Conservation (phyloP, 2,888 invertebrate genomes). For the Molanna angustata region DNA sequence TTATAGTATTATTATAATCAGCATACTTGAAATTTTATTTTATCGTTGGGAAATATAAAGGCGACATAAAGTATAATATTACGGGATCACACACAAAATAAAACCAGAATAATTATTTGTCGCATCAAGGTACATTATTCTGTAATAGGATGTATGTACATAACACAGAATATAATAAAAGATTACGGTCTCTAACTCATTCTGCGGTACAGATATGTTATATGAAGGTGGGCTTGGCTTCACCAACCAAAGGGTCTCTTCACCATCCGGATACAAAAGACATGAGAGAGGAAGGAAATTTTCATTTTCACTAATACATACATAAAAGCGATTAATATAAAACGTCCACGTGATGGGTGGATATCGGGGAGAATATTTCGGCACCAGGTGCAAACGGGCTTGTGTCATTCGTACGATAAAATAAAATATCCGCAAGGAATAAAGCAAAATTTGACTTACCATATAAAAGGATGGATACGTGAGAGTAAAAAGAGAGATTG, state of each 20-base stretch:
- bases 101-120: too few relatives aligned
- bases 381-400: slow-evolving; percentile 26
- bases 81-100: too few relatives aligned
- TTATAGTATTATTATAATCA: too few relatives aligned
- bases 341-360: slow-evolving; percentile 20
- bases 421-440: slow-evolving; percentile 22
- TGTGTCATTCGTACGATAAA: slow-evolving; percentile 20
- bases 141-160: too few relatives aligned
- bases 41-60: too few relatives aligned
- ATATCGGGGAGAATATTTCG: slow-evolving; percentile 16
- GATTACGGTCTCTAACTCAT: slow-evolving; percentile 12
- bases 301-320: slow-evolving; percentile 31
- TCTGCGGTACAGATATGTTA: slow-evolving; percentile 3
- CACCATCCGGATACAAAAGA: too few relatives aligned
- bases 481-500: too few relatives aligned
- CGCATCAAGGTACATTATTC: too few relatives aligned
- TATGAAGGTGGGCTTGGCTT: neutral
- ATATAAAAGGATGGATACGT: too few relatives aligned
- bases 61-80: too few relatives aligned
- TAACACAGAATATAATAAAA: slow-evolving; percentile 13
- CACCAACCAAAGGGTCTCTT: slow-evolving; percentile 15
- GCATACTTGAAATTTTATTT: too few relatives aligned
- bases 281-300: slow-evolving; percentile 16
- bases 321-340: slow-evolving; percentile 28
- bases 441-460: slow-evolving; percentile 9